Conservation (phyloP, 2,888 invertebrate species). For the Volucella zonaria region DNA sequence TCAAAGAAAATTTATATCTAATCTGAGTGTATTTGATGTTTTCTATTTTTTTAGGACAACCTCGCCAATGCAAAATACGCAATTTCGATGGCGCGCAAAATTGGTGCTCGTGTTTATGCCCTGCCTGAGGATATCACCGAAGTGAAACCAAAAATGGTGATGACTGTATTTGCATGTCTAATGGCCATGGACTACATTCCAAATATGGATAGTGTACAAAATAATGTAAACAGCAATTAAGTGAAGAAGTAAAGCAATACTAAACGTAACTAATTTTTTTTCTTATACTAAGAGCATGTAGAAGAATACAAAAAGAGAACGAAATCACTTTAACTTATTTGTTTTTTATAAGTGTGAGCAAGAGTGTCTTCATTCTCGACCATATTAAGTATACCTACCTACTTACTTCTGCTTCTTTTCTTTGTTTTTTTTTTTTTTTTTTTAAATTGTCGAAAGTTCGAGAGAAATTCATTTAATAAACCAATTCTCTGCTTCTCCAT, state of each 20-base stretch:
- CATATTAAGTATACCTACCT: conserved; percentile 35
- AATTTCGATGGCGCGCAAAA: conserved; percentile 98
- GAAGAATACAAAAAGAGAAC: conserved; percentile 5
- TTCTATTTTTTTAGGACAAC: conserved; percentile 88
- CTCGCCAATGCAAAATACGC: conserved; percentile 99
- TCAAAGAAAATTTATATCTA: background rate
- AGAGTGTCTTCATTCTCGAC: conserved; percentile 39
- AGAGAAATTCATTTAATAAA: background rate
- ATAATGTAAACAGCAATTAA: conserved; percentile 79
- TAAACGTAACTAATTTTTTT: conserved; percentile 41
- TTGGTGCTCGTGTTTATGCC: conserved; percentile 98
- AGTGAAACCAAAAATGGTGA: conserved; percentile 99
- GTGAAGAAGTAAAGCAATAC: conserved; percentile 60
- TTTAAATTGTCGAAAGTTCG: background rate
- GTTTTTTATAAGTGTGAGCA: conserved; percentile 28
- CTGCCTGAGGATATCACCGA: conserved; percentile 99
- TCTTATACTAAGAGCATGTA: conserved; percentile 35
- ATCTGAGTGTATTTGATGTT: background rate
- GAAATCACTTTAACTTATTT: conserved; percentile 39
- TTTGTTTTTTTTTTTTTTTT: background rate
- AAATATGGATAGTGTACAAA: conserved; percentile 87
- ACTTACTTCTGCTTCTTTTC: conserved; percentile 10
- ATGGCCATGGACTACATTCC: conserved; percentile 99
- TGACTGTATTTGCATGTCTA: conserved; percentile 99
- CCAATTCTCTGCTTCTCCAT: conserved; percentile 14